Evolutionary conservation across 2,797 vertebrate genomes (phyloP).

Genomic region (Leptatherina wallacei): DNA sequence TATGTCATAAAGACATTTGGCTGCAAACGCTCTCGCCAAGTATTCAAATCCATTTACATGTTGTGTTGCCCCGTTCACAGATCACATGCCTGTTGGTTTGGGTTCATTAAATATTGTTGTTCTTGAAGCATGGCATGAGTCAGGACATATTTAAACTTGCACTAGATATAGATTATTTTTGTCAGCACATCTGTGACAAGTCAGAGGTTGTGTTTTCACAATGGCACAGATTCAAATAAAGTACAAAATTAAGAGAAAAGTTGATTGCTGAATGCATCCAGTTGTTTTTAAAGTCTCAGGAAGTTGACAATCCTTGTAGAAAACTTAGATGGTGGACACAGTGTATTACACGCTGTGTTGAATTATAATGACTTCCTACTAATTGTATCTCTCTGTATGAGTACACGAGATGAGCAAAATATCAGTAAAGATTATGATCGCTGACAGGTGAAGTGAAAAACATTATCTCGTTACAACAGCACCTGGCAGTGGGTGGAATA

Average conservation of each 20-base stretch:
- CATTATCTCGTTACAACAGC: neutral
- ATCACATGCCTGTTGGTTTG: slow-evolving; percentile 41
- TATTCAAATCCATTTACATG: slow-evolving; percentile 52
- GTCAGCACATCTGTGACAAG: slow-evolving; percentile 24
- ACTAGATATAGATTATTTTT: slow-evolving; percentile 21
- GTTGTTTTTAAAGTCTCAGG: slow-evolving; percentile 21
- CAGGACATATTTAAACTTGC: slow-evolving; percentile 26
- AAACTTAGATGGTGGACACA: neutral
- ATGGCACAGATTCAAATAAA: neutral
- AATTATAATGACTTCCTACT: neutral
- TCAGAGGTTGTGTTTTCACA: slow-evolving; percentile 25
- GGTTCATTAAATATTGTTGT: slow-evolving; percentile 38
- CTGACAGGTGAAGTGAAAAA: slow-evolving; percentile 1
- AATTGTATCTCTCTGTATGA: neutral
- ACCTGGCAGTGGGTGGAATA: neutral
- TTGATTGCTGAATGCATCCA: slow-evolving; percentile 9
- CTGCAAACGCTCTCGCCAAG: slow-evolving; percentile 47
- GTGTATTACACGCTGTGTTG: neutral
- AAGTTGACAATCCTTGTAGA: neutral
- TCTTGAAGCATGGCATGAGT: slow-evolving; percentile 34
- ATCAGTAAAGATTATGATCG: slow-evolving; percentile 1
- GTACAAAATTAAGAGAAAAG: neutral
- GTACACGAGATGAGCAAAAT: neutral
- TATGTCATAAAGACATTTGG: slow-evolving; percentile 56
- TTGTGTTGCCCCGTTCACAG: neutral